Percentiles rank a stretch among this genome's conserved stretches.
Evolutionary conservation across 1,140 invertebrate genomes (phyloP).

Genomic region (Olivierus martensii): DNA sequence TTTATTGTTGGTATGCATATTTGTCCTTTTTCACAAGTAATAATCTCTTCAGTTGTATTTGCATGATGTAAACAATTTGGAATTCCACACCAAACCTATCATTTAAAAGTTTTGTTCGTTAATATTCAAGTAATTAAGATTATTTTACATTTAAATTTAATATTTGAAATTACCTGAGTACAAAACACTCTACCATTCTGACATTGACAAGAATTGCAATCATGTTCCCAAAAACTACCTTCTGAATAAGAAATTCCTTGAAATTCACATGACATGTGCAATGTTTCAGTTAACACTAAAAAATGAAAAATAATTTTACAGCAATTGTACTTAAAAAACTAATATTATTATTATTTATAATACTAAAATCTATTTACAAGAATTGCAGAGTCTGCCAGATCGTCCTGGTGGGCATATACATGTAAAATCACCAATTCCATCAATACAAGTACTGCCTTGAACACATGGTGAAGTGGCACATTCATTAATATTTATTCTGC

Average conservation of each 20-base stretch:
- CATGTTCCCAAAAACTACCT: slow-evolving; percentile 47
- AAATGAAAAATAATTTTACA: neutral
- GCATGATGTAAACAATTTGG: slow-evolving; percentile 26
- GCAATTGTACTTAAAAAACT: neutral
- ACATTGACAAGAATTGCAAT: slow-evolving; percentile 72
- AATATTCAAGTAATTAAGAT: neutral
- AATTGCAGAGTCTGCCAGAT: neutral
- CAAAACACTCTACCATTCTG: slow-evolving; percentile 54
- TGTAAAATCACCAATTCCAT: slow-evolving; percentile 45
- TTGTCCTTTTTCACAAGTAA: slow-evolving; percentile 23
- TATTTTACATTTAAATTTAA: neutral
- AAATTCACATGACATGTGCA: slow-evolving; percentile 33
- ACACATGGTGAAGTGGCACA: slow-evolving; percentile 30
- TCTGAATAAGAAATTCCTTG: slow-evolving; percentile 40
- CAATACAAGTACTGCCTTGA: slow-evolving; percentile 24
- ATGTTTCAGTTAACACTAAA: neutral
- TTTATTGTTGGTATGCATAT: slow-evolving; percentile 25
- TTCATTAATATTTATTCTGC: slow-evolving; percentile 29
- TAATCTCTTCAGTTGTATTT: slow-evolving; percentile 22
- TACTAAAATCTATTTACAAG: neutral
- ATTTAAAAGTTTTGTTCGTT: neutral
- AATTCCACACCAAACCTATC: slow-evolving; percentile 31
- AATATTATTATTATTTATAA: neutral
- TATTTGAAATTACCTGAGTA: slow-evolving; percentile 44
- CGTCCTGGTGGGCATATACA: slow-evolving; percentile 74